Evolutionary conservation across 2,888 invertebrate genomes (phyloP).

Genomic region (Drosophila limbata): DNA sequence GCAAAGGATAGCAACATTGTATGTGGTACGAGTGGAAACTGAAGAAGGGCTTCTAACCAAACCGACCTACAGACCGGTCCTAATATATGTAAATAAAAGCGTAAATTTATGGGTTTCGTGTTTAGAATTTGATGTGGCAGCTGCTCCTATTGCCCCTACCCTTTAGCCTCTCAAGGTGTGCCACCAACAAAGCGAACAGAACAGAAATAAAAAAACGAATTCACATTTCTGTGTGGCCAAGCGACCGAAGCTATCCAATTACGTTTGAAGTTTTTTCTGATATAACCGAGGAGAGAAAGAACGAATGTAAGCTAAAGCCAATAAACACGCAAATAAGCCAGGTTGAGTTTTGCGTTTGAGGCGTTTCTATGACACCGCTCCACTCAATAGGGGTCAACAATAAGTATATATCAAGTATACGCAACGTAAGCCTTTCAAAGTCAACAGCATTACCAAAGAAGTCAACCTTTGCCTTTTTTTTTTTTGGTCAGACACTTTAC

Average conservation of each 20-base stretch:
- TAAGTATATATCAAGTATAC: constrained; percentile 53
- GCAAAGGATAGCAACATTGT: constrained; percentile 26
- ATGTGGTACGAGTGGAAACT: background rate
- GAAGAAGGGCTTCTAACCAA: constrained; percentile 42
- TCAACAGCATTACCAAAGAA: constrained; percentile 18
- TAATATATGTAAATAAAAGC: constrained; percentile 79
- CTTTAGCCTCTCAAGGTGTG: constrained; percentile 59
- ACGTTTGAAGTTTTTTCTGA: constrained; percentile 67
- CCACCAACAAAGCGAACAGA: constrained; percentile 22
- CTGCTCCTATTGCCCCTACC: constrained; percentile 26
- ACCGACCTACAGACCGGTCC: constrained; percentile 13
- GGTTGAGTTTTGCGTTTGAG: constrained; percentile 43
- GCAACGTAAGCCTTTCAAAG: constrained; percentile 31
- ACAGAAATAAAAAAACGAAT: constrained; percentile 30
- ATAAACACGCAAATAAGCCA: constrained; percentile 80
- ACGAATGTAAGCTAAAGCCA: constrained; percentile 61
- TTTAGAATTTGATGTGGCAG: constrained; percentile 71
- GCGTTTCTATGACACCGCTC: constrained; percentile 20
- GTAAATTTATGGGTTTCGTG: constrained; percentile 78
- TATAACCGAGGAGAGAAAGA: constrained; percentile 3
- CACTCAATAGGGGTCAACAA: constrained; percentile 27
- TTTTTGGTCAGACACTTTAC: constrained; percentile 5
- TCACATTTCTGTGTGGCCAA: constrained; percentile 48
- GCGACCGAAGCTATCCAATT: constrained; percentile 63
- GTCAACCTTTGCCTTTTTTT: constrained; percentile 23